Conservation (phyloP, 2,888 invertebrate species). For the Orthonevra nobilis region DNA sequence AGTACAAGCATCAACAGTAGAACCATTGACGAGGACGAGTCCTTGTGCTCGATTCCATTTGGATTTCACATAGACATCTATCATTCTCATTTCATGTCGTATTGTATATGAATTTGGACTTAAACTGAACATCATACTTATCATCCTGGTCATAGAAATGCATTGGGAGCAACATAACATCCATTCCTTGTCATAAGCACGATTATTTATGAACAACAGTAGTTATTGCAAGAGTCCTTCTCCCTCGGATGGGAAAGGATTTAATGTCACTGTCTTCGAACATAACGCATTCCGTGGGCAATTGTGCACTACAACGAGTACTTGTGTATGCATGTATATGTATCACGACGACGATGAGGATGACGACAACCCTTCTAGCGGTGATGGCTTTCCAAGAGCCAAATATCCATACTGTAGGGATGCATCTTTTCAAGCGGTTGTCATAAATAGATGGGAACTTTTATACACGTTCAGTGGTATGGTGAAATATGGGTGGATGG, state of each 20-base stretch:
- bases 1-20: constrained; percentile 29
- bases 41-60: constrained; percentile 62
- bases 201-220: constrained; percentile 64
- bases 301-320: constrained; percentile 22
- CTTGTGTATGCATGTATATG: too few relatives aligned
- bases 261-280: constrained; percentile 46
- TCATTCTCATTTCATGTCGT: constrained; percentile 63
- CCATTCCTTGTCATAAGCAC: constrained; percentile 65
- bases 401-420: constrained; percentile 46
- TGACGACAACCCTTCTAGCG: constrained; percentile 1
- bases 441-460: constrained; percentile 37
- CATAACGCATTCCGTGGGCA: constrained; percentile 47
- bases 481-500: constrained; percentile 45
- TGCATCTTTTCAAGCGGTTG: constrained; percentile 50
- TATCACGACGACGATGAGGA: constrained; percentile 1
- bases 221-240: constrained; percentile 49
- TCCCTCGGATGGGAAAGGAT: constrained; percentile 3
- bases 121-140: constrained; percentile 65
- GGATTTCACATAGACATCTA: constrained; percentile 60
- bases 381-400: constrained; percentile 53
- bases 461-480: too few relatives aligned
- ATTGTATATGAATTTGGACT: constrained; percentile 63
- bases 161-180: constrained; percentile 58
- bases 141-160: constrained; percentile 63
- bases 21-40: constrained; percentile 36